phyloP scores from a whole-genome alignment of 2,113 vertebrate genomes.

The Oncorhynchus mykiss region DNA sequence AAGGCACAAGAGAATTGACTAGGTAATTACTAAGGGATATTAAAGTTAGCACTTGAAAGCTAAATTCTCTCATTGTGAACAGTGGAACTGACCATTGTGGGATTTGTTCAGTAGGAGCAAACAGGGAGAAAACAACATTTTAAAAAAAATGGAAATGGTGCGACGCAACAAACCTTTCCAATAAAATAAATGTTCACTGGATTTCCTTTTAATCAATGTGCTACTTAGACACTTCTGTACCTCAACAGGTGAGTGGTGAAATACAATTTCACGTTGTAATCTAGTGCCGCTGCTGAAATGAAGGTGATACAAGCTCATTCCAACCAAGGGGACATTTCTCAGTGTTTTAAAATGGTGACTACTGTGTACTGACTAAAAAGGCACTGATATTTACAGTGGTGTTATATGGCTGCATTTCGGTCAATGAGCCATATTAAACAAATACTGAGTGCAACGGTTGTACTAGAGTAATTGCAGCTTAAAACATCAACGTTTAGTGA shows the following conservation, averaged over 20 bases:
- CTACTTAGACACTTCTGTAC: neutral
- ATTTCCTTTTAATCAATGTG: neutral
- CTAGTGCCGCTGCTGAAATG: neutral
- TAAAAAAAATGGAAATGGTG: neutral
- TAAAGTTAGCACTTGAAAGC: neutral
- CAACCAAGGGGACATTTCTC: neutral
- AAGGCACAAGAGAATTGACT: neutral
- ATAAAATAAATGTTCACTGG: neutral
- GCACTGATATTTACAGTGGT: constrained; percentile 30
- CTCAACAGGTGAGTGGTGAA: constrained; percentile 14
- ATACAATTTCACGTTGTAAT: constrained; percentile 18
- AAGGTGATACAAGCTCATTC: constrained; percentile 4
- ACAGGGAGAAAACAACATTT: neutral
- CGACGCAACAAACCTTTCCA: neutral
- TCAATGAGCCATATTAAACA: constrained; percentile 15
- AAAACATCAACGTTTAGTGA: neutral
- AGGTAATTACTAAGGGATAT: neutral
- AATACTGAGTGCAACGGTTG: constrained; percentile 10
- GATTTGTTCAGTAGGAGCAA: too few species aligned
- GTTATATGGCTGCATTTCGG: constrained; percentile 14
- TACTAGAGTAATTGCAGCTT: neutral
- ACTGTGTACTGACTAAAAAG: constrained; percentile 18
- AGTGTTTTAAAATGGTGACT: constrained; percentile 12
- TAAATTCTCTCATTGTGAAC: too few species aligned
- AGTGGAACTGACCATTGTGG: too few species aligned